These are phyloP conservation scores for Lepidocyrtoides sp. DNA, from an alignment of 2,888 invertebrate genomes.

Conservation along the genomic window DNA sequence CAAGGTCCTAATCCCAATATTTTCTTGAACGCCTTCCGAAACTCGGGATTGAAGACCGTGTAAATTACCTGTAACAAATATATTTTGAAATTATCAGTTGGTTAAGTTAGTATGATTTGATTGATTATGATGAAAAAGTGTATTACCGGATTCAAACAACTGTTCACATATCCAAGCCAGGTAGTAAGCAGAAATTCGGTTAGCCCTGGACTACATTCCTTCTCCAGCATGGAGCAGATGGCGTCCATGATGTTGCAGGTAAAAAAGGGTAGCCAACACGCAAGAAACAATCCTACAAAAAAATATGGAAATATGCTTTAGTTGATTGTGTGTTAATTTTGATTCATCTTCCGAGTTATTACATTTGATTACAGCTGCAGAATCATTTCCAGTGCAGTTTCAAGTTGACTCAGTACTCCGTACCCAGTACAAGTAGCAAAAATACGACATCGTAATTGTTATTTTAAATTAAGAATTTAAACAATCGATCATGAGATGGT, in stretches of 20 bases:
- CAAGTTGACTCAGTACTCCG: too few relatives aligned
- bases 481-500: too few relatives aligned
- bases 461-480: too few relatives aligned
- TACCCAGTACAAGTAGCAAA: too few relatives aligned
- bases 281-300: constrained; percentile 96
- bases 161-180: constrained; percentile 97
- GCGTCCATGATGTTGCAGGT: constrained; percentile 99
- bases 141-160: constrained; percentile 94
- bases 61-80: constrained; percentile 87
- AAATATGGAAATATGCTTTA: not conserved
- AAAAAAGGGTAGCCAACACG: constrained; percentile 99
- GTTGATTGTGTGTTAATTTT: too few relatives aligned
- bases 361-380: not conserved
- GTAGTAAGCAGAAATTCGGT: constrained; percentile 97
- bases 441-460: too few relatives aligned
- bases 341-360: too few relatives aligned
- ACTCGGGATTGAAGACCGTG: constrained; percentile 94
- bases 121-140: not conserved
- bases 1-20: constrained; percentile 91
- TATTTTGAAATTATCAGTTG: not conserved
- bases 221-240: constrained; percentile 95
- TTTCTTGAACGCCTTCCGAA: constrained; percentile 98
- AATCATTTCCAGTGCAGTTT: too few relatives aligned
- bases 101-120: not conserved
- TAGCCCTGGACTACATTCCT: constrained; percentile 93